Percentiles rank a stretch among this genome's conserved stretches.
Conservation (phyloP, 2,888 invertebrate genomes). For the Melangyna quadrimaculata region DNA sequence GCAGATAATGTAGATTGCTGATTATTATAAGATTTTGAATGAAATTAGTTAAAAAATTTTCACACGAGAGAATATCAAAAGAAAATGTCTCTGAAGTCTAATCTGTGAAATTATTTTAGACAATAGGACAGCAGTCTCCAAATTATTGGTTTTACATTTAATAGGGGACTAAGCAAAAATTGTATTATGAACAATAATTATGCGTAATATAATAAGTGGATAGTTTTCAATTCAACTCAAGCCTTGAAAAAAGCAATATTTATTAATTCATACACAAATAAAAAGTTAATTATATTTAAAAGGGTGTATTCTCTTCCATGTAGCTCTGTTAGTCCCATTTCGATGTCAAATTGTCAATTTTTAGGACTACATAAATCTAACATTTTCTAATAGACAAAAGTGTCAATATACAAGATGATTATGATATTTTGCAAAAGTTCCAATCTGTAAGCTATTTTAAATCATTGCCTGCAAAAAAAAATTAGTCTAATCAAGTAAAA, state of each 20-base stretch:
- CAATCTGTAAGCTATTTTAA: no score
- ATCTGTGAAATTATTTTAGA: constrained; percentile 1
- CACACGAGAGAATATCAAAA: constrained; percentile 21
- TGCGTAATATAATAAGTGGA: not conserved
- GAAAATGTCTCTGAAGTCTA: not conserved
- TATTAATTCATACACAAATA: constrained; percentile 24
- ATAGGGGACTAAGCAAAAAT: not conserved
- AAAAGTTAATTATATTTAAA: constrained; percentile 7
- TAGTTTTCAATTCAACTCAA: constrained; percentile 14
- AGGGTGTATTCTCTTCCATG: constrained; percentile 4
- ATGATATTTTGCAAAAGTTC: not conserved
- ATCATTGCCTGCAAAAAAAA: no score
- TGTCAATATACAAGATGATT: not conserved
- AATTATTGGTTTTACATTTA: not conserved
- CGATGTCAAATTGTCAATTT: not conserved
- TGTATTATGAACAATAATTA: not conserved
- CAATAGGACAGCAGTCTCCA: not conserved
- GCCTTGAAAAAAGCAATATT: constrained; percentile 46
- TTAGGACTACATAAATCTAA: not conserved
- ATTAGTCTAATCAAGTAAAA: no score
- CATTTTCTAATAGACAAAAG: no score
- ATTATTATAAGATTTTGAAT: not conserved
- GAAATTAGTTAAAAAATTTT: not conserved
- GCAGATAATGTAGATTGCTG: not conserved
- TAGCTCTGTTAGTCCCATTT: not conserved